A percentile compares a stretch with the other conserved stretches of the same genome.
Conservation (phyloP, 2,888 invertebrate species). For the Leucophora obtusa region DNA sequence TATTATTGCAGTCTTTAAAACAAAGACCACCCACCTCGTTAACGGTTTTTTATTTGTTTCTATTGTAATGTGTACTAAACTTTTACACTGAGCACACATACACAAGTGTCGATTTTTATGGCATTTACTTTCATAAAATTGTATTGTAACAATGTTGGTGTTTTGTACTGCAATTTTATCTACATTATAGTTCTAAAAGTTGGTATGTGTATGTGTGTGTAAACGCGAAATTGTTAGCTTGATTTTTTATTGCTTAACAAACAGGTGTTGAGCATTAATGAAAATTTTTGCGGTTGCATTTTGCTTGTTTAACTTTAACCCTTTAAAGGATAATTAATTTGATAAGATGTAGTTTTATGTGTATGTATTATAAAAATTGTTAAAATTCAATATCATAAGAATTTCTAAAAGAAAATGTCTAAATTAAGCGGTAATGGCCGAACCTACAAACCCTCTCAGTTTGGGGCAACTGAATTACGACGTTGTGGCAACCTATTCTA, state of each 20-base stretch:
- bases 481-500: too few species aligned
- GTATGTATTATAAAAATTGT: too few species aligned
- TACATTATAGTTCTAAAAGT: neutral
- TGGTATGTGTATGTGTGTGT: neutral
- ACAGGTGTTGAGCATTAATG: constrained; percentile 62
- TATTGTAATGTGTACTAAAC: neutral
- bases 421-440: too few species aligned
- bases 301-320: constrained; percentile 20
- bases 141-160: constrained; percentile 35
- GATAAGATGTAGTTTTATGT: too few species aligned
- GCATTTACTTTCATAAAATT: constrained; percentile 40
- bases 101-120: constrained; percentile 38
- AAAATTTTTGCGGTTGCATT: constrained; percentile 54
- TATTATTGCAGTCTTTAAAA: neutral
- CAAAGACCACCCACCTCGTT: neutral
- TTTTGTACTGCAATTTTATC: neutral
- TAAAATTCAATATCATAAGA: too few species aligned
- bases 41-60: neutral
- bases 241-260: constrained; percentile 53
- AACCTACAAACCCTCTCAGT: too few species aligned
- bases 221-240: constrained; percentile 19
- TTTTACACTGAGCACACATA: neutral
- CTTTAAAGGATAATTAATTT: neutral
- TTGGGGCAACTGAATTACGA: too few species aligned
- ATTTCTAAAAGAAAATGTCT: too few species aligned